phyloP scores from a whole-genome alignment of 2,113 vertebrate genomes.

The Chamaea fasciata region DNA sequence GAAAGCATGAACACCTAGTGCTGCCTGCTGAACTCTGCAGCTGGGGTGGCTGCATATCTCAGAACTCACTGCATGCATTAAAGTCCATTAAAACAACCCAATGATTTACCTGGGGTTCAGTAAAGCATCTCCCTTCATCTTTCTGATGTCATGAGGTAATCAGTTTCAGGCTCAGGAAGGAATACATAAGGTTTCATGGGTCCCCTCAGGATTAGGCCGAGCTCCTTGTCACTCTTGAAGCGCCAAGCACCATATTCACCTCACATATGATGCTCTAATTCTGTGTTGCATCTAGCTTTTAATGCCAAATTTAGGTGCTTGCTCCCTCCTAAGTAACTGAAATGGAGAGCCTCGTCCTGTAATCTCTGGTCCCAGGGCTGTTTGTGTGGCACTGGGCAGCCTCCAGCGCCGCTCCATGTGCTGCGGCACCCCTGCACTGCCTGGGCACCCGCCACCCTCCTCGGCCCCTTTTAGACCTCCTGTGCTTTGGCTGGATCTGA shows the following conservation, averaged over 20 bases:
- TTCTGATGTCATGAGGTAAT: not conserved
- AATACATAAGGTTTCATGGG: not conserved
- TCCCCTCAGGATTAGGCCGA: not conserved
- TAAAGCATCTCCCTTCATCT: not conserved
- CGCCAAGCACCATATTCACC: fast-evolving
- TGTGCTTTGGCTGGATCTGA: not conserved
- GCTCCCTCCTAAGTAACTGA: not conserved
- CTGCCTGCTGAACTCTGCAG: not conserved
- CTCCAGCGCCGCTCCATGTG: not conserved
- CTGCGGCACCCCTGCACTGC: not conserved
- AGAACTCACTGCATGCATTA: too few species aligned
- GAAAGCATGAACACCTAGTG: not conserved
- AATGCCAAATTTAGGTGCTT: not conserved
- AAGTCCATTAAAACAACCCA: not conserved
- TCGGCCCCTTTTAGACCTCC: not conserved
- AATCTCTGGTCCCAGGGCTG: not conserved
- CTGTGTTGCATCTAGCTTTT: not conserved
- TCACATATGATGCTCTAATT: not conserved
- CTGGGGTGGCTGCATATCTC: not conserved
- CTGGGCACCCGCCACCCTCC: not conserved
- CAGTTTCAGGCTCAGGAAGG: not conserved
- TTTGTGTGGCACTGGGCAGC: not conserved
- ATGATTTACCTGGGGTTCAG: not conserved
- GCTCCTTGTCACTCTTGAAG: not conserved
- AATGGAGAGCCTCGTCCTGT: not conserved